Conservation (phyloP, 1,140 invertebrate genomes). For the Lepidurus arcticus region DNA sequence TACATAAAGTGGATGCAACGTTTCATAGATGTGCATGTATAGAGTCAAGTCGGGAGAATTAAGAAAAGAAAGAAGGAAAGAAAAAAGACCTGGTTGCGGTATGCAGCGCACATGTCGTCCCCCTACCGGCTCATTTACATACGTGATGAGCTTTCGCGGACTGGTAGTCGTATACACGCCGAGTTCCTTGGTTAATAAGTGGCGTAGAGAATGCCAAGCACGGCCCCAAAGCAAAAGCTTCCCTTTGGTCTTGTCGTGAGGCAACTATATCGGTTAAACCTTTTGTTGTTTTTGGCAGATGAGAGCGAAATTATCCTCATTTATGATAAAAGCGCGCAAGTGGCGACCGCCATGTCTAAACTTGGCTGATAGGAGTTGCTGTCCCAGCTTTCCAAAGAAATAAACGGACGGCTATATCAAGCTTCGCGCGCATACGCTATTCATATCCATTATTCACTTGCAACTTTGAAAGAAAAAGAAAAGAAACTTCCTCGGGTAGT, state of each 20-base stretch:
- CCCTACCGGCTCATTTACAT: not conserved
- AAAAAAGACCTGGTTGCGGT: not conserved
- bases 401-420: no score
- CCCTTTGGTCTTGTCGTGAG: constrained; percentile 5
- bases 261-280: not conserved
- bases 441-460: no score
- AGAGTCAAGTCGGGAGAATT: not conserved
- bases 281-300: not conserved
- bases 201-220: not conserved
- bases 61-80: not conserved
- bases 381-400: no score
- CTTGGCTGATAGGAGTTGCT: no score
- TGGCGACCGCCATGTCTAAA: not conserved
- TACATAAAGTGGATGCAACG: constrained; percentile 10
- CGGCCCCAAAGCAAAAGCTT: not conserved
- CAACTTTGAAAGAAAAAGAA: no score
- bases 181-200: not conserved
- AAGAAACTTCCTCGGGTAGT: not conserved
- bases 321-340: not conserved
- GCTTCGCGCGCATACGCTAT: no score
- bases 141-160: constrained; percentile 10
- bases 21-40: not conserved
- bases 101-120: not conserved
- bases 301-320: not conserved
- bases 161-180: constrained; percentile 7